phyloP scores from a whole-genome alignment of 2,888 invertebrate species.

The Thymelicus lineola region DNA sequence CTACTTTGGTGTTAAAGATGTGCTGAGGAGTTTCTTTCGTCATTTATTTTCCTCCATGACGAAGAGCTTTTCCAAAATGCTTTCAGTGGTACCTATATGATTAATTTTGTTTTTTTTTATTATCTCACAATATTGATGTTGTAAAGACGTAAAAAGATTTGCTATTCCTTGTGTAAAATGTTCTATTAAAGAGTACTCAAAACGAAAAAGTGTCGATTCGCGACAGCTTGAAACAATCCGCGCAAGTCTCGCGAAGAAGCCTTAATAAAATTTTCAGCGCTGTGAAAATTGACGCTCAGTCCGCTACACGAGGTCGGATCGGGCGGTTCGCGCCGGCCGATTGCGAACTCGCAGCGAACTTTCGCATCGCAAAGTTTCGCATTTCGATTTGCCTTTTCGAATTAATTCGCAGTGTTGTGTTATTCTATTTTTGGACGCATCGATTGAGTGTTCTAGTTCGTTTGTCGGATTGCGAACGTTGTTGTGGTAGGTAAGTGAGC shows the following conservation, averaged over 20 bases:
- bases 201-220: constrained; percentile 4
- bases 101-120: too few species aligned
- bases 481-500: constrained; percentile 28
- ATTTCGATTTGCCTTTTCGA: constrained; percentile 10
- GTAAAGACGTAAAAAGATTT: too few species aligned
- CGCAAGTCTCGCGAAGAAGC: constrained; percentile 51
- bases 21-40: too few species aligned
- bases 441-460: constrained; percentile 20
- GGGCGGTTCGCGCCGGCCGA: constrained; percentile 53
- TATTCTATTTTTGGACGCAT: constrained; percentile 19
- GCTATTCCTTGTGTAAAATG: background rate
- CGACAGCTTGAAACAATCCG: constrained; percentile 33
- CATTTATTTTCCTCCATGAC: too few species aligned
- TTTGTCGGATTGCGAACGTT: constrained; percentile 16
- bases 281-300: constrained; percentile 66
- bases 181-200: background rate
- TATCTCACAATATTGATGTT: too few species aligned
- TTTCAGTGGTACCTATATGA: too few species aligned
- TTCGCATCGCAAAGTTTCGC: constrained; percentile 18
- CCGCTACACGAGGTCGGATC: constrained; percentile 59
- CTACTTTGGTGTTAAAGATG: too few species aligned
- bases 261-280: constrained; percentile 64
- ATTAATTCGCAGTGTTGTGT: constrained; percentile 18
- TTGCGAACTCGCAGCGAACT: constrained; percentile 6
- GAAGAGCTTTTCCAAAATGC: too few species aligned